A percentile compares a stretch with the other conserved stretches of the same genome.
These are phyloP conservation scores for Cephus pygmeus DNA, from an alignment of 2,888 invertebrate species.

Conservation along the genomic window DNA sequence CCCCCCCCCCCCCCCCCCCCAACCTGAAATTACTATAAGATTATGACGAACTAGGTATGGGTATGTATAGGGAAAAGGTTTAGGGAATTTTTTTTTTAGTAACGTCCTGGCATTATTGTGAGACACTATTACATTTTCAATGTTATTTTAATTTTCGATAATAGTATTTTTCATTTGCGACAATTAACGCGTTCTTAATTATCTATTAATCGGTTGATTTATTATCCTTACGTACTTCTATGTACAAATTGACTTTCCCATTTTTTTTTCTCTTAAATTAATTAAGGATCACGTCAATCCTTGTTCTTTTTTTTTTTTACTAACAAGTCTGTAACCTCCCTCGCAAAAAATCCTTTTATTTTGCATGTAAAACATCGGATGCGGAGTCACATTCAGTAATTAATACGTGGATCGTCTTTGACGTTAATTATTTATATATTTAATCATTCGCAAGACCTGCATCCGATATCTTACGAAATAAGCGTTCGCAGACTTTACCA, in stretches of 20 bases:
- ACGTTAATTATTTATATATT: background rate
- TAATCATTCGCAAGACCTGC: background rate
- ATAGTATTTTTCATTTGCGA: background rate
- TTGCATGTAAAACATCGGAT: background rate
- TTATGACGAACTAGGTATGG: background rate
- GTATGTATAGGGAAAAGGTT: background rate
- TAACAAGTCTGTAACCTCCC: background rate
- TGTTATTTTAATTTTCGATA: background rate
- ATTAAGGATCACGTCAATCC: slow-evolving; percentile 20
- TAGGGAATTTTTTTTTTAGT: background rate
- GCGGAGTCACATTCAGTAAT: background rate
- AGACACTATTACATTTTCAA: background rate
- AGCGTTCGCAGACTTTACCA: background rate
- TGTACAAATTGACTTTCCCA: slow-evolving; percentile 47
- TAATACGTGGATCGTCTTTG: background rate
- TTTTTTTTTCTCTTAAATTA: slow-evolving; percentile 20
- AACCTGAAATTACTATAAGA: background rate
- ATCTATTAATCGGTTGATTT: slow-evolving; percentile 18
- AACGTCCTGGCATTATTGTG: background rate
- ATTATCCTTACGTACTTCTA: slow-evolving; percentile 27
- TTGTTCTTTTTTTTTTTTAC: slow-evolving; percentile 15
- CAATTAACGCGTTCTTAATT: background rate
- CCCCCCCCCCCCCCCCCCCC: too few species aligned
- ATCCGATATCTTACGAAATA: background rate
- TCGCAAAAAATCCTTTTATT: background rate